Evolutionary conservation across 2,888 invertebrate genomes (phyloP), one percentile per base, ranked within the genome.

Genomic region (Agrotis exclamationis): DNA sequence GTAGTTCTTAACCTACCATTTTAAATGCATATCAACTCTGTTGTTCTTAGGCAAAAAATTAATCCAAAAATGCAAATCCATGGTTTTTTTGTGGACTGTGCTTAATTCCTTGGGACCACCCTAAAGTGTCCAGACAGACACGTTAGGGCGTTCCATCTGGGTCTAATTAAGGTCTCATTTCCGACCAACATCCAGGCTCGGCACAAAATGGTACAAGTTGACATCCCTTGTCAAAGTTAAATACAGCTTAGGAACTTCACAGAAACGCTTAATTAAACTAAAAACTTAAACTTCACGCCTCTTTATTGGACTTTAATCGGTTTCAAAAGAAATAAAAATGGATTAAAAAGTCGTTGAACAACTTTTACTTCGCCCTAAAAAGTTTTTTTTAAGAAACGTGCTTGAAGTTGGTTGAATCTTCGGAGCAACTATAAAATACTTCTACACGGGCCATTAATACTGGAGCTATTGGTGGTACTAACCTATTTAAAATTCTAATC

Each of bases 341-440:
- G 82, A 87, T 88, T 87, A 88, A 87, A 86, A 87, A 87, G 81
- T 84, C 87, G 79, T 86, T 86, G 16, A 56, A 51, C 67, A 85
- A 88, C 79, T 88, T 89, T 87, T 76, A 76, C 80, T 86, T 78
- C 39, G 76, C 79, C 81, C 79, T 88, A 81, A 87, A 89, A 88
- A 86, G 82, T 88, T 84, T 73, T 18, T n/a, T 63, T 57, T 77
- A 80, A 75, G 85, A 85, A 85, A 84, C 77, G 76, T 77, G 74
- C 77, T 63, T 68, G 70, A 85, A 85, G 86, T 82, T 71, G 79
- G 76, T 78, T 50, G 68, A 72, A 75, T 82, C 75, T 74, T 70
- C 33, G 63, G 2, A 20, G 24, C 71, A 85, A 85, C 85, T 85
- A 85, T 86, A 84, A 84, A 84, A 81, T 82, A 82, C 74, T 68